Evolutionary conservation across 2,113 vertebrate genomes (phyloP).

Genomic region (Scatophagus argus): DNA sequence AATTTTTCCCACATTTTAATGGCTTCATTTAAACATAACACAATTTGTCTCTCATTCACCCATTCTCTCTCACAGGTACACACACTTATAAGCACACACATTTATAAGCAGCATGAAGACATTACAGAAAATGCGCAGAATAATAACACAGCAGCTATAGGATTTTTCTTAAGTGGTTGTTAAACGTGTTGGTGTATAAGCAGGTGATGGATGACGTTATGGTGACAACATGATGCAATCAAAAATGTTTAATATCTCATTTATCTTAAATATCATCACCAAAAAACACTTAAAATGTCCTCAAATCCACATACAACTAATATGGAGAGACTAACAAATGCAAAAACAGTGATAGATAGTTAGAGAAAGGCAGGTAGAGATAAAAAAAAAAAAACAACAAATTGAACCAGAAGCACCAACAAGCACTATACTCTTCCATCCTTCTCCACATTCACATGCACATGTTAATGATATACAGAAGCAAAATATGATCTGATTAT

Average conservation of each 20-base stretch:
- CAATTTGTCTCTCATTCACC: background rate
- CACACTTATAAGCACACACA: background rate
- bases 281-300: background rate
- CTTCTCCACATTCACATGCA: background rate
- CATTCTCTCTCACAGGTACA: too few species aligned
- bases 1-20: background rate
- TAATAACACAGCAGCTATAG: background rate
- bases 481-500: background rate
- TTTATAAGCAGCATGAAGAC: background rate
- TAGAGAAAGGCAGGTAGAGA: too few species aligned
- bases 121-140: too few species aligned
- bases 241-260: too few species aligned
- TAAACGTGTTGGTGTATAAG: background rate
- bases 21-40: background rate
- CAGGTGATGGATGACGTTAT: background rate
- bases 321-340: background rate
- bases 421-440: too few species aligned
- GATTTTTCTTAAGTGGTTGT: background rate
- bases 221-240: background rate
- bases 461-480: background rate
- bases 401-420: background rate
- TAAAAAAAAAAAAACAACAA: too few species aligned
- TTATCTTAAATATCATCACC: too few species aligned
- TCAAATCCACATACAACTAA: background rate
- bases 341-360: background rate